These are phyloP conservation scores for Mesembrinibis cayennensis DNA, from an alignment of 2,113 vertebrate species.

Conservation along the genomic window DNA sequence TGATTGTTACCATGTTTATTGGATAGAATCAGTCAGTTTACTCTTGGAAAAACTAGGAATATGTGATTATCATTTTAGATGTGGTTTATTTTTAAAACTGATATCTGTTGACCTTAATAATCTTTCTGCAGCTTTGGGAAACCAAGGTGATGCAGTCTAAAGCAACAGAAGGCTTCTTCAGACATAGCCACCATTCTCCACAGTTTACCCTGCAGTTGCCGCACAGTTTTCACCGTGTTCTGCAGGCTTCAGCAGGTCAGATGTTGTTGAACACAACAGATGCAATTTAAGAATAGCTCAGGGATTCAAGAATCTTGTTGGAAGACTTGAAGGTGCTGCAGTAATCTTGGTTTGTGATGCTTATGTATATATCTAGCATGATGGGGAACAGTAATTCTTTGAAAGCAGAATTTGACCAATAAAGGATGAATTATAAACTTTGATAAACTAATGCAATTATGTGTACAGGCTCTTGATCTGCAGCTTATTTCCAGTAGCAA, in stretches of 20 bases:
- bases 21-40: not conserved
- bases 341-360: not conserved
- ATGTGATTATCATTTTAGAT: not conserved
- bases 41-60: not conserved
- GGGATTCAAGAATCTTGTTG: not conserved
- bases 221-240: conserved; percentile 66
- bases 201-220: conserved; percentile 86
- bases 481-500: not conserved
- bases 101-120: not conserved
- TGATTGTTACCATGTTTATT: not conserved
- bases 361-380: not conserved
- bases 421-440: not conserved
- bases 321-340: not conserved
- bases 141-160: conserved; percentile 92
- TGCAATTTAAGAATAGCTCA: not conserved
- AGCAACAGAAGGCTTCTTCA: conserved; percentile 90
- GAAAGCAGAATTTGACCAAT: not conserved
- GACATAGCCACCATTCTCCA: conserved; percentile 69
- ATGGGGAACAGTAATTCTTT: not conserved
- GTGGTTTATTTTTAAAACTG: not conserved
- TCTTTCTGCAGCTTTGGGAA: conserved; percentile 88
- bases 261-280: not conserved
- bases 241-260: conserved; percentile 81
- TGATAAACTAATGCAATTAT: not conserved
- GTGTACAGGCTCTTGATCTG: not conserved